Evolutionary conservation across 2,888 invertebrate genomes (phyloP).

Genomic region (Cremastinae sp.): DNA sequence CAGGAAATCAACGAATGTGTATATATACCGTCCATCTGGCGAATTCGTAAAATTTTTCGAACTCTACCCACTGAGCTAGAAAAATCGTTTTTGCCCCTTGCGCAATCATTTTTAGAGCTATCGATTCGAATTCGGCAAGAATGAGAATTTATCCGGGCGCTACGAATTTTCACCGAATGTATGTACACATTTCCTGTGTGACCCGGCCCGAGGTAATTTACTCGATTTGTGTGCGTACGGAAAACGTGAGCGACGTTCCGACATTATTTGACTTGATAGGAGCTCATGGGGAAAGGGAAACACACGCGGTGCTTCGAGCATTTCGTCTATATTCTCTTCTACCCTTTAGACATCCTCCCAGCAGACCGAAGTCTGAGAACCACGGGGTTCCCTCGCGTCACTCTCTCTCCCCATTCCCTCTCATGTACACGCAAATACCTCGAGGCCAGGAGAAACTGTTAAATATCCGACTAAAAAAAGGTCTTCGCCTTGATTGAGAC

Average conservation of each 20-base stretch:
- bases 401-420: neutral
- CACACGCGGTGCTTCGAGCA: constrained; percentile 11
- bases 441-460: too few species aligned
- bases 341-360: constrained; percentile 30
- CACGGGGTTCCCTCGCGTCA: neutral
- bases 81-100: too few species aligned
- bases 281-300: constrained; percentile 24
- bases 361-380: constrained; percentile 6
- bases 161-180: constrained; percentile 5
- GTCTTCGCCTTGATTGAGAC: too few species aligned
- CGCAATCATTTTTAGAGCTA: too few species aligned
- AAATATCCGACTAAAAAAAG: too few species aligned
- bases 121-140: neutral
- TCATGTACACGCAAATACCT: too few species aligned
- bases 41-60: too few species aligned
- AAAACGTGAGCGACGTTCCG: constrained; percentile 20
- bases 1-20: too few species aligned
- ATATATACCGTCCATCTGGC: too few species aligned
- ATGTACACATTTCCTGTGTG: constrained; percentile 14
- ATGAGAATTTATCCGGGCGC: neutral
- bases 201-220: constrained; percentile 46
- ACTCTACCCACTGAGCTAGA: too few species aligned
- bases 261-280: constrained; percentile 54
- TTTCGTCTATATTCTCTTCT: constrained; percentile 5
- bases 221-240: constrained; percentile 37